A percentile compares a stretch with the other conserved stretches of the same genome.
These are phyloP conservation scores for Drosophila infuscata DNA, from an alignment of 2,888 invertebrate species.

Conservation along the genomic window DNA sequence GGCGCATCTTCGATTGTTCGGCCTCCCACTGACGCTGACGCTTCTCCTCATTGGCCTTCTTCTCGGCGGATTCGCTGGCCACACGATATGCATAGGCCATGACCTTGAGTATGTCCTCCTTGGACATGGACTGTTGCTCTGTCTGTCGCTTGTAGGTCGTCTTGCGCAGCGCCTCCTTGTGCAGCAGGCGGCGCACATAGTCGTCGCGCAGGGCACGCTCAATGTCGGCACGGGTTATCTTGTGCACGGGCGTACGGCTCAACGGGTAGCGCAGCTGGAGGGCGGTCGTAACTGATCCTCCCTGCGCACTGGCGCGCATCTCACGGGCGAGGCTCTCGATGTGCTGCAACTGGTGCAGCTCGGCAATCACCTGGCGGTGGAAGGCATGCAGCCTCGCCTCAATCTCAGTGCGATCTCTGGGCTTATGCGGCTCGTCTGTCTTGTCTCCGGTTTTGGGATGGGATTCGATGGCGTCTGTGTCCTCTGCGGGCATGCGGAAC, in stretches of 20 bases:
- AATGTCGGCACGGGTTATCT: conserved; percentile 80
- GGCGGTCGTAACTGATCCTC: background rate
- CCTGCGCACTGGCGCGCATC: conserved; percentile 62
- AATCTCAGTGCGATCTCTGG: conserved; percentile 58
- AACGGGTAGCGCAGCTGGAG: conserved; percentile 66
- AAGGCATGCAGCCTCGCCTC: conserved; percentile 70
- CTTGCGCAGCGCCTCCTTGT: conserved; percentile 68
- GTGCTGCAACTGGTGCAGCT: conserved; percentile 75
- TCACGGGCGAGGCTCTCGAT: conserved; percentile 76
- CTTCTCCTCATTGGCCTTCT: conserved; percentile 41
- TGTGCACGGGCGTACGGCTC: conserved; percentile 77
- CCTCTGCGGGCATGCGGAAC: conserved; percentile 69
- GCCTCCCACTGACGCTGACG: conserved; percentile 19
- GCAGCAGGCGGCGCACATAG: conserved; percentile 74
- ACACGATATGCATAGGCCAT: conserved; percentile 80
- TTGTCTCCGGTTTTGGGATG: background rate
- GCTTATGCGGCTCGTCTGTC: conserved; percentile 5
- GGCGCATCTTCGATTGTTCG: background rate
- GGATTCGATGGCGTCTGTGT: background rate
- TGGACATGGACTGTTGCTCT: conserved; percentile 49
- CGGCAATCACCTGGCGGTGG: conserved; percentile 76
- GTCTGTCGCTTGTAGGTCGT: conserved; percentile 66
- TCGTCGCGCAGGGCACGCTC: conserved; percentile 81
- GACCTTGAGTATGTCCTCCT: conserved; percentile 76
- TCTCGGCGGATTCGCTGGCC: conserved; percentile 56